Conservation (phyloP, 2,113 vertebrate species). For the Spheniscus mendiculus region DNA sequence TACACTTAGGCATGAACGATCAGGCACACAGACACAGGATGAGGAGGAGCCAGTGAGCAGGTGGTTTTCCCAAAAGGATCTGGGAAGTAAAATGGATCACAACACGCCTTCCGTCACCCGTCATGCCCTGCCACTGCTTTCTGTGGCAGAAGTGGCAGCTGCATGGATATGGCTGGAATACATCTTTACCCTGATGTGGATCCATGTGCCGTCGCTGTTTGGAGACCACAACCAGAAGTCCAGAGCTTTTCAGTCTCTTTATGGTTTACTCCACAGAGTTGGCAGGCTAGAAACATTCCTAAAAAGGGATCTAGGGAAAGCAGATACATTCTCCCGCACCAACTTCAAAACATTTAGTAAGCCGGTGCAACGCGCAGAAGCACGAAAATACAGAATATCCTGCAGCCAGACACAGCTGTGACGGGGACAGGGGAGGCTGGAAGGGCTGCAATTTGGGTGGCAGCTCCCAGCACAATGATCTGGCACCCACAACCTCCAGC, state of each 20-base stretch:
- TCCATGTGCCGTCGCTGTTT: rapidly evolving
- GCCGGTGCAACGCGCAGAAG: not conserved
- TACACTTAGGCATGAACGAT: not conserved
- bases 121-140: not conserved
- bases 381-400: not conserved
- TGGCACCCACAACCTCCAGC: not conserved
- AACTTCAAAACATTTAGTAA: not conserved
- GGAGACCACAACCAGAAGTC: not conserved
- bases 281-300: not conserved
- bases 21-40: not conserved
- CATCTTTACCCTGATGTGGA: not conserved
- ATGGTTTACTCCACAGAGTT: not conserved
- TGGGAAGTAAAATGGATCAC: not conserved
- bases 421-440: not conserved
- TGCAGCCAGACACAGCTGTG: not conserved
- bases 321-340: not conserved
- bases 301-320: not conserved
- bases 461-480: not conserved
- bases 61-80: not conserved
- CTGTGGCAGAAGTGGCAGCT: not conserved
- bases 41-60: not conserved
- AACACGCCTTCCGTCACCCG: not conserved
- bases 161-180: not conserved
- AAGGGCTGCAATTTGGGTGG: not conserved
- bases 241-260: not conserved